Percentiles rank a stretch among this genome's conserved stretches.
These are phyloP conservation scores for Ophonus ardosiacus DNA, from an alignment of 2,888 invertebrate species.

Conservation along the genomic window DNA sequence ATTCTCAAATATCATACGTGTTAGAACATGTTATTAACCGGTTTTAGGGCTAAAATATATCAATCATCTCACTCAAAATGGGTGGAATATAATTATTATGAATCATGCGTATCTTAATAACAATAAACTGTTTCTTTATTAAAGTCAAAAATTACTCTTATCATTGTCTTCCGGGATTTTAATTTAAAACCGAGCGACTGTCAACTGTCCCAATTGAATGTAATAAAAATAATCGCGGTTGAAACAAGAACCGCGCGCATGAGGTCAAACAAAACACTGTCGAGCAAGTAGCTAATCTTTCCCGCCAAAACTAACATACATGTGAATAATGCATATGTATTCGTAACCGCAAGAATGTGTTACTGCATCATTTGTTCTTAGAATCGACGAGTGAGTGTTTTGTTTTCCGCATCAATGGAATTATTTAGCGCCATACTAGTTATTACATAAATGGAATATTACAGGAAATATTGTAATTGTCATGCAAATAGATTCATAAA, in stretches of 20 bases:
- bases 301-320: slow-evolving; percentile 32
- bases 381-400: slow-evolving; percentile 11
- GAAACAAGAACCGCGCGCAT: slow-evolving; percentile 10
- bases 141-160: not conserved
- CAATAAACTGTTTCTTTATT: slow-evolving; percentile 7
- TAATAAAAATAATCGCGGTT: slow-evolving; percentile 42
- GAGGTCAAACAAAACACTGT: slow-evolving; percentile 50
- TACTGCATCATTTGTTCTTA: slow-evolving; percentile 33
- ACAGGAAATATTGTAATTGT: not conserved
- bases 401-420: slow-evolving; percentile 41
- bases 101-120: not conserved
- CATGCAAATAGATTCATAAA: not conserved
- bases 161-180: slow-evolving; percentile 19
- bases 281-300: not conserved
- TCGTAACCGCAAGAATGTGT: slow-evolving; percentile 38
- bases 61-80: not conserved
- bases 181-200: not conserved
- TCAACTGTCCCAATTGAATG: slow-evolving; percentile 31
- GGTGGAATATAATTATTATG: not conserved
- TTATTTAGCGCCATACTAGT: slow-evolving; percentile 7
- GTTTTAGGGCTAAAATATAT: not conserved
- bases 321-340: slow-evolving; percentile 1
- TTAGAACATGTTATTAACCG: not conserved
- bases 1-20: not conserved
- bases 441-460: not conserved